These are phyloP conservation scores for Pogonocherus hispidulus DNA, from an alignment of 2,888 invertebrate species.

Conservation along the genomic window DNA sequence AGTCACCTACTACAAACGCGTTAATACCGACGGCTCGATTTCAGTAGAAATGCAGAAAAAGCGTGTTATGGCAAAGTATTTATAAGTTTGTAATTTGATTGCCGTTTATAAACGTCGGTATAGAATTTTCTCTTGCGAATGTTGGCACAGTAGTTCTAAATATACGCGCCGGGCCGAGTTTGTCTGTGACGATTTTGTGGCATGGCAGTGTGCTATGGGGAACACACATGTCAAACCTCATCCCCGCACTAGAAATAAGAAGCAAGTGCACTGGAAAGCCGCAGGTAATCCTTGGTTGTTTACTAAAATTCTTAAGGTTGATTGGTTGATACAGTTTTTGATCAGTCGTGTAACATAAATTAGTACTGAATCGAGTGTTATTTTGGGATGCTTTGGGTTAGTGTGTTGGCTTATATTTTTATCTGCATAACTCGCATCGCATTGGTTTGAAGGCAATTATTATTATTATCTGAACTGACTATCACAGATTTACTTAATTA, in stretches of 20 bases:
- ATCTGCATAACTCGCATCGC: conserved; percentile 38
- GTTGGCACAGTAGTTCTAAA: conserved; percentile 61
- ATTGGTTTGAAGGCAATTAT: neutral
- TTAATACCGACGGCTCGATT: neutral
- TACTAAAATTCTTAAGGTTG: neutral
- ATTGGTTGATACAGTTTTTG: neutral
- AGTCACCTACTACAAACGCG: too few species aligned
- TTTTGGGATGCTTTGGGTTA: conserved; percentile 47
- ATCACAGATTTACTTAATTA: neutral
- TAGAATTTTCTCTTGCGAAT: conserved; percentile 35
- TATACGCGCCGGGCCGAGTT: conserved; percentile 59
- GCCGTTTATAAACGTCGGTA: conserved; percentile 20
- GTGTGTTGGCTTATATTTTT: conserved; percentile 51
- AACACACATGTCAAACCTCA: conserved; percentile 76
- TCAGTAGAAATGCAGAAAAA: neutral
- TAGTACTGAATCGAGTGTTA: conserved; percentile 40
- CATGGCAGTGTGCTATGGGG: conserved; percentile 71
- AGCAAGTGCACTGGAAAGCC: conserved; percentile 88
- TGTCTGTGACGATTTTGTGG: conserved; percentile 57
- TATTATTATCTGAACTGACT: neutral
- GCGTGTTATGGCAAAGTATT: conserved; percentile 4
- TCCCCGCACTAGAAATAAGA: conserved; percentile 75
- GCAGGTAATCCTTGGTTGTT: conserved; percentile 75
- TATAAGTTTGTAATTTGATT: conserved; percentile 25
- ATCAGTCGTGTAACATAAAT: conserved; percentile 2